Evolutionary conservation across 2,888 invertebrate genomes (phyloP).

Genomic region (Protodeltote pygarga): DNA sequence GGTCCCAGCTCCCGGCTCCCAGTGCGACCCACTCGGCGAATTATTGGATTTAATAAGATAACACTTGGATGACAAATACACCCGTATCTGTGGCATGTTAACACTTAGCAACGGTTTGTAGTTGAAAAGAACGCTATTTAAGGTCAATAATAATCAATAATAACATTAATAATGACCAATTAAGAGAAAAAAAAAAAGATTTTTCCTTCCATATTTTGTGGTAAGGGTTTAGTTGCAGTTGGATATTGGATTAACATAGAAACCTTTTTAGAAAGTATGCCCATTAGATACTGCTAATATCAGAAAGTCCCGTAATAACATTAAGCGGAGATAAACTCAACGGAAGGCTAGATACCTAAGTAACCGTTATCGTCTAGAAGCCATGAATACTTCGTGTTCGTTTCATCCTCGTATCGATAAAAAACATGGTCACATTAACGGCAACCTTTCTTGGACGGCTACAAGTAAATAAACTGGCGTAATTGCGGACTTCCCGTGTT

Average conservation of each 20-base stretch:
- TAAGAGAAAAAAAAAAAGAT: slow-evolving; percentile 8
- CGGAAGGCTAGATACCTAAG: slow-evolving; percentile 23
- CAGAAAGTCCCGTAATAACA: slow-evolving; percentile 22
- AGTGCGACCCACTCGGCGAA: slow-evolving; percentile 67
- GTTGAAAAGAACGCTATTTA: background rate
- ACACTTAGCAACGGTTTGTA: background rate
- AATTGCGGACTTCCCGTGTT: slow-evolving; percentile 65
- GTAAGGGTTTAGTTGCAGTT: too few species aligned
- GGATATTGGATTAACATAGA: too few species aligned
- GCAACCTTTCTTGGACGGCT: slow-evolving; percentile 29
- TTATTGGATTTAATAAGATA: slow-evolving; percentile 76
- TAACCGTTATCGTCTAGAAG: slow-evolving; percentile 39
- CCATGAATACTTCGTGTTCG: slow-evolving; percentile 32
- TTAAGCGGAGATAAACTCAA: slow-evolving; percentile 27
- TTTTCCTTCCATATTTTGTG: too few species aligned
- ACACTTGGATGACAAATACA: slow-evolving; percentile 61
- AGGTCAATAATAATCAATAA: too few species aligned
- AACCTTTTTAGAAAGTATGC: too few species aligned
- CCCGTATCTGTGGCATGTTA: slow-evolving; percentile 54
- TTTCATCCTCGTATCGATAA: slow-evolving; percentile 25
- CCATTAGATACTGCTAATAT: too few species aligned
- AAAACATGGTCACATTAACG: slow-evolving; percentile 46
- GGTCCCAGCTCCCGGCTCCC: slow-evolving; percentile 51
- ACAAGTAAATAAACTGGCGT: slow-evolving; percentile 53
- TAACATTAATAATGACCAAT: too few species aligned